Evolutionary conservation across 2,888 invertebrate genomes (phyloP).

Genomic region (Thysanoteuthis rhombus): DNA sequence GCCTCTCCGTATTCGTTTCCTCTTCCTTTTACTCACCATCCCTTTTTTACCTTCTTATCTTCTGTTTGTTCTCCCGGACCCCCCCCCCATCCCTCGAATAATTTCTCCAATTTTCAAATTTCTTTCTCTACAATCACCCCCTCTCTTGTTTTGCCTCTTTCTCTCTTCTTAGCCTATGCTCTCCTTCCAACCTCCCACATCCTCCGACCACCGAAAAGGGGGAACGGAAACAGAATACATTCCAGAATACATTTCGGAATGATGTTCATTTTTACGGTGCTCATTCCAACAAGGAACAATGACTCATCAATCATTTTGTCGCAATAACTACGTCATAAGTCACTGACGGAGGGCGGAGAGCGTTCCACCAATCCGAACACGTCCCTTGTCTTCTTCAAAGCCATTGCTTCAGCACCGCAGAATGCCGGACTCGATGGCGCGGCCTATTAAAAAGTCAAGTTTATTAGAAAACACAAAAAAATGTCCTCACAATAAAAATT

Average conservation of each 20-base stretch:
- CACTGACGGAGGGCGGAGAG: background rate
- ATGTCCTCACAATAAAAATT: background rate
- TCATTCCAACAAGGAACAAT: background rate
- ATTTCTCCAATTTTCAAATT: too few relatives aligned
- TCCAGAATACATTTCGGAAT: background rate
- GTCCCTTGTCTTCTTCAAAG: background rate
- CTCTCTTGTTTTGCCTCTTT: too few relatives aligned
- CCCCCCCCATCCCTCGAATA: too few relatives aligned
- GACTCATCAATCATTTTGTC: background rate
- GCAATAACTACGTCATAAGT: background rate
- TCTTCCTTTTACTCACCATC: too few relatives aligned
- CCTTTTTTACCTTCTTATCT: too few relatives aligned
- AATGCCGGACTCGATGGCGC: background rate
- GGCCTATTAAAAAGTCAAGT: background rate
- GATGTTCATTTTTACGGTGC: background rate
- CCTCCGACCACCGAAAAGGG: background rate
- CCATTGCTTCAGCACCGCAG: background rate
- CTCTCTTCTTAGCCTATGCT: too few relatives aligned
- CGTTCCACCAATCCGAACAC: background rate
- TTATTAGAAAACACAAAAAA: background rate
- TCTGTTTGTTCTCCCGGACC: too few relatives aligned
- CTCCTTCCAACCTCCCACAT: too few relatives aligned
- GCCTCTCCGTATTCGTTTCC: too few relatives aligned
- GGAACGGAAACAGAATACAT: background rate
- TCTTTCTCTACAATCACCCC: too few relatives aligned